Base-by-base conservation (phyloP, 2,113 vertebrate species). In the Daboia siamensis region DNA sequence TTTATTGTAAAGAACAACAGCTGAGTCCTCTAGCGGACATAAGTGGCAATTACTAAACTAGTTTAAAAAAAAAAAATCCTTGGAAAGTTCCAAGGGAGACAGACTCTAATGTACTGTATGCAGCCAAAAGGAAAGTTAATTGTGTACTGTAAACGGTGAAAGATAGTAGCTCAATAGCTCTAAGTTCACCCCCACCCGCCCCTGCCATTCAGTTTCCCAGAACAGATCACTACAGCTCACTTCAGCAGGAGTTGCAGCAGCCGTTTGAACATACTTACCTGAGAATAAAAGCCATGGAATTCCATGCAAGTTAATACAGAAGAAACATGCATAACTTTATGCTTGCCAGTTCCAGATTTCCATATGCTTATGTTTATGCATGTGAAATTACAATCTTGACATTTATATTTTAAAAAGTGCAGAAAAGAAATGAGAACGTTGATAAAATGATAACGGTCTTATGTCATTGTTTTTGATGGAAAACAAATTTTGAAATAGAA, bases 351-450 rank as follows among this genome's bases (percentile, higher is more conserved):
- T 39, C n/a, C n/a, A 80, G 33, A 39, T 80, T 80, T 39, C 69
- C 48, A 51, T 51, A 51, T 51, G 48, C 48, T 9, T 51, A 51
- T 51, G 48, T 9, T 51, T 51, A 64, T 0, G 4, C 4, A 5
- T 64, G 26, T 61, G 74, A 80, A 6, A 44, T 44, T 80, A 80
- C 61, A 26, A 39, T 6, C 55, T 55, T 61, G 87, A 85, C 85
- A 89, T 5, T 1, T 48, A 0, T 39, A 87, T 91, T 89, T 88
- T 80, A 21, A 54, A 93, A 91, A 15, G 44, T 4, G 56, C 20
- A 92, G 29, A 92, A 33, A 80, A 2, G 33, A 80, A 90, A 95
- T 95, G 93, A 46, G 24, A 13, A 90, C 21, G 39, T 12, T 20
- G 74, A 80, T 69, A n/a, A 7, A 4, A n/a, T 8, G 46, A 52